Evolutionary conservation across 2,113 vertebrate genomes (phyloP).

Genomic region (Loxodonta africana): DNA sequence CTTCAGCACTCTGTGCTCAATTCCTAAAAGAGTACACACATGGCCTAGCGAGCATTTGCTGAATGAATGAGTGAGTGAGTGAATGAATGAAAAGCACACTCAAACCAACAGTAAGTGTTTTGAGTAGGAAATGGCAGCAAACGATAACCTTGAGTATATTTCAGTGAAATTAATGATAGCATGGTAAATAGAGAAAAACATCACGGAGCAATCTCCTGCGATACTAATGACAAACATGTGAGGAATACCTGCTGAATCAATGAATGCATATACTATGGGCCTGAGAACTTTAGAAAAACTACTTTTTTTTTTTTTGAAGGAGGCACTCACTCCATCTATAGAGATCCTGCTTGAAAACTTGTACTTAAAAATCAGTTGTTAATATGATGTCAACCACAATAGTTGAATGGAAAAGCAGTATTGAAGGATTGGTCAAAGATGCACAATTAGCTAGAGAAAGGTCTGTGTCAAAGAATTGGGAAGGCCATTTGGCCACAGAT

Average conservation of each 20-base stretch:
- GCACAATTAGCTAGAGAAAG: background rate
- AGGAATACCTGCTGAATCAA: background rate
- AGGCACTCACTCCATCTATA: background rate
- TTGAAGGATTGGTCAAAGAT: background rate
- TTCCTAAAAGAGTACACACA: background rate
- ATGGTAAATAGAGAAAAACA: background rate
- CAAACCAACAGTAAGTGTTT: background rate
- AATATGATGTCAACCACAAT: background rate
- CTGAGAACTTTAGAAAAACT: background rate
- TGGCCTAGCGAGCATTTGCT: background rate
- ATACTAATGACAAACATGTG: background rate
- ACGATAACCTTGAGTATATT: background rate
- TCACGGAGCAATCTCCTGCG: background rate
- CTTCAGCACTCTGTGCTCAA: background rate
- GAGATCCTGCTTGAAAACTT: background rate
- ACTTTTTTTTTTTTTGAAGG: background rate
- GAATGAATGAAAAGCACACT: background rate
- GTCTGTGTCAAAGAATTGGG: background rate
- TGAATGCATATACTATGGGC: background rate
- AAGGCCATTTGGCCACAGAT: background rate
- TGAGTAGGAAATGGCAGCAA: conserved; percentile 23
- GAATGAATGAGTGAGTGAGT: background rate
- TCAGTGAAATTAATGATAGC: background rate
- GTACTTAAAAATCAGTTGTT: background rate
- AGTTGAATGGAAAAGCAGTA: background rate